Conservation (phyloP, 1,140 invertebrate genomes). For the Diplogasteroides magnus region DNA sequence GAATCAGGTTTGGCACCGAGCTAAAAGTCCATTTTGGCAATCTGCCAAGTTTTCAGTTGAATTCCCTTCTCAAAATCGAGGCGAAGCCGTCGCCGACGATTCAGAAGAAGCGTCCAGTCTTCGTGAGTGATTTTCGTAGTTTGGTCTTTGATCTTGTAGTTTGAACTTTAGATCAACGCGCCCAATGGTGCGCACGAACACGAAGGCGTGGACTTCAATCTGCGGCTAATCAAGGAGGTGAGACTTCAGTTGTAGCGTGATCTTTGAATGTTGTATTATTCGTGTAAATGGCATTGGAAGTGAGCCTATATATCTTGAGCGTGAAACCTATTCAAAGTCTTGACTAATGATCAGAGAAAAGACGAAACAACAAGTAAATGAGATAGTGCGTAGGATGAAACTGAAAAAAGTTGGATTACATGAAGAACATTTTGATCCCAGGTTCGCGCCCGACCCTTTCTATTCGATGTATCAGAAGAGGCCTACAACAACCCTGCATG, state of each 20-base stretch:
- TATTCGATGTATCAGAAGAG: conserved; percentile 23
- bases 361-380: neutral
- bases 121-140: no score
- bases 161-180: neutral
- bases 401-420: neutral
- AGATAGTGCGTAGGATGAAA: neutral
- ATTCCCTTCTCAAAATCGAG: no score
- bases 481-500: conserved; percentile 20
- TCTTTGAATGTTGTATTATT: no score
- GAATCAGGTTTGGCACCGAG: neutral
- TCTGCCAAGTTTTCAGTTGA: no score
- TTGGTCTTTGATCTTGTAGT: neutral
- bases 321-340: neutral
- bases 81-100: no score
- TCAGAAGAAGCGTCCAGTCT: no score
- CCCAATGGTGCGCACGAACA: neutral
- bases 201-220: neutral
- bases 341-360: neutral
- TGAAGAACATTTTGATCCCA: neutral
- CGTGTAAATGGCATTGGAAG: neutral
- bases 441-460: conserved; percentile 12
- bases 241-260: neutral
- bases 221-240: neutral
- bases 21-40: neutral
- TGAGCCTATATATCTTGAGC: neutral